Evolutionary conservation across 1,140 invertebrate genomes (phyloP).

Genomic region (Solenopsis invicta): DNA sequence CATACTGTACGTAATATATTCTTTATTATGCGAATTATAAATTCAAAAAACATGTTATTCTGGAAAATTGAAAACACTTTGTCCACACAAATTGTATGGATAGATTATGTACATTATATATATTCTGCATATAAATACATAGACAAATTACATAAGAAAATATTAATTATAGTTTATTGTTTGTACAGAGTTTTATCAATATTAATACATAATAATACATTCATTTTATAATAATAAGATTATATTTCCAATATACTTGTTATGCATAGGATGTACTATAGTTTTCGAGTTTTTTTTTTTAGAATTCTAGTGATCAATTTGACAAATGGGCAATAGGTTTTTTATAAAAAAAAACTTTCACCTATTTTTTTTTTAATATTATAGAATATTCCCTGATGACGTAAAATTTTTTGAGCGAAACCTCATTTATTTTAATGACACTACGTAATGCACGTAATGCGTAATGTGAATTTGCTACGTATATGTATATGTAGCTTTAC

Average conservation of each 20-base stretch:
- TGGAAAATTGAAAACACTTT: constrained; percentile 15
- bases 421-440: constrained; percentile 34
- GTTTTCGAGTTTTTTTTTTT: not conserved
- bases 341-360: not conserved
- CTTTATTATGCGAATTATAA: constrained; percentile 1
- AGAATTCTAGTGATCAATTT: not conserved
- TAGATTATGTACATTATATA: not conserved
- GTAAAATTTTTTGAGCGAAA: not conserved
- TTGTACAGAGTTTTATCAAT: not conserved
- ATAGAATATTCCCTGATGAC: not conserved
- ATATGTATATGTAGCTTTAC: not conserved
- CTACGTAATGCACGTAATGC: not conserved
- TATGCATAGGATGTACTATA: not conserved
- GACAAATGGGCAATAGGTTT: not conserved
- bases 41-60: not conserved
- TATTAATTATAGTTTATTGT: not conserved
- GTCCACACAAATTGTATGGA: not conserved
- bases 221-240: not conserved
- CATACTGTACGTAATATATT: not conserved
- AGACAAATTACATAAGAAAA: constrained; percentile 14
- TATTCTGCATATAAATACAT: not conserved
- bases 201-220: not conserved
- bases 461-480: not conserved
- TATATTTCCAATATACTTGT: constrained; percentile 3
- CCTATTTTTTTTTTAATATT: not conserved